phyloP scores from a whole-genome alignment of 2,113 vertebrate genomes.

The Numida meleagris region DNA sequence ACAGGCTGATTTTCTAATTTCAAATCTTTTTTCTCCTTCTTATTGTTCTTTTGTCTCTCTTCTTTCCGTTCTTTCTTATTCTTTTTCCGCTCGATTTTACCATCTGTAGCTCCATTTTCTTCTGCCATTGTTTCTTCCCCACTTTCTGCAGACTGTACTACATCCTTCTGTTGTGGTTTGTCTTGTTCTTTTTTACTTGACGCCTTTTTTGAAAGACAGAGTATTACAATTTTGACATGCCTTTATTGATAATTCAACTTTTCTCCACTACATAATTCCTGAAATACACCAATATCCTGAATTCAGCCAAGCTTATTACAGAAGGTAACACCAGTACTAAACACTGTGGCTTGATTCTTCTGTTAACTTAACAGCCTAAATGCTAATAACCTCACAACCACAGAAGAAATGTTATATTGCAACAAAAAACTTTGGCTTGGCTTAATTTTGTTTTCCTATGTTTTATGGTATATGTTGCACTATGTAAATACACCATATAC shows the following conservation, averaged over 20 bases:
- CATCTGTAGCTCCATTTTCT: not conserved
- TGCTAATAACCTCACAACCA: not conserved
- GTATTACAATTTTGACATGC: not conserved
- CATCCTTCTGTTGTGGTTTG: not conserved
- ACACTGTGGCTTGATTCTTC: not conserved
- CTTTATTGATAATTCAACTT: not conserved
- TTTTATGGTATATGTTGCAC: not conserved
- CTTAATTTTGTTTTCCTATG: not conserved
- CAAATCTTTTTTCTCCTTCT: slow-evolving; percentile 78
- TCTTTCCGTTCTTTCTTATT: slow-evolving; percentile 87
- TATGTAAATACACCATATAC: not conserved
- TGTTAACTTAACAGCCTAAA: not conserved
- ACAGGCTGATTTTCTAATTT: slow-evolving; percentile 50
- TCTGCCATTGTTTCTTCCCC: not conserved
- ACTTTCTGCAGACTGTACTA: not conserved
- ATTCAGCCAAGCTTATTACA: not conserved
- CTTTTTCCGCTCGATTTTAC: slow-evolving; percentile 76
- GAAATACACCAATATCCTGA: not conserved
- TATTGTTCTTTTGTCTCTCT: slow-evolving; percentile 82
- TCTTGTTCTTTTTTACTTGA: slow-evolving; percentile 25
- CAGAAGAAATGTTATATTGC: not conserved
- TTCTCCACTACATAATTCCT: not conserved
- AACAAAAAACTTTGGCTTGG: not conserved
- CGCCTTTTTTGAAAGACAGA: slow-evolving; percentile 48
- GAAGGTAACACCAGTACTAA: not conserved